Evolutionary conservation across 92 coral and sea anemone species (phyloP).

Genomic region (Porites rus): DNA sequence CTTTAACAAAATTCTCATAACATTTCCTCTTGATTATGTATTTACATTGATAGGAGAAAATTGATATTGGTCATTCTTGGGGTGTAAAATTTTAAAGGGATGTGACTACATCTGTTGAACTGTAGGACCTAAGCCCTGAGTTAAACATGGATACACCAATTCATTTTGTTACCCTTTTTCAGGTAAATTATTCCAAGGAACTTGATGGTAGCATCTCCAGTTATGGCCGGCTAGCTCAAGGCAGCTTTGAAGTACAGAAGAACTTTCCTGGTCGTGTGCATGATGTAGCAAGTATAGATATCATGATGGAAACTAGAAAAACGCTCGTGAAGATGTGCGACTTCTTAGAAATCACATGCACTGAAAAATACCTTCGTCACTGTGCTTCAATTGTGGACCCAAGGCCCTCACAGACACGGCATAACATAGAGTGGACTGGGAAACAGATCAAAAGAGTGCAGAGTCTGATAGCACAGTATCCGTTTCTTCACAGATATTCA

Average conservation of each 20-base stretch:
- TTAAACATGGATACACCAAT: too few species aligned
- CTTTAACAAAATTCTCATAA: too few species aligned
- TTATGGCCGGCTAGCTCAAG: constrained; percentile 7
- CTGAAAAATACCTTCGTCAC: constrained; percentile 45
- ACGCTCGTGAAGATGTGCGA: constrained; percentile 38
- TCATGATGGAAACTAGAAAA: constrained; percentile 30
- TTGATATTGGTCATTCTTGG: too few species aligned
- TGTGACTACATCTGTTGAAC: not conserved
- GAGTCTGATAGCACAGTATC: not conserved
- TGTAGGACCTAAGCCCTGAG: not conserved
- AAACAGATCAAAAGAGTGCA: constrained; percentile 17
- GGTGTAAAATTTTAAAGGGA: too few species aligned
- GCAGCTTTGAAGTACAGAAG: constrained; percentile 15
- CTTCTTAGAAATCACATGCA: constrained; percentile 50
- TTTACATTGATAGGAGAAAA: too few species aligned
- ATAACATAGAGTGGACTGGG: constrained; percentile 14
- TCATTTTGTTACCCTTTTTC: not conserved
- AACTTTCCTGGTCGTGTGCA: constrained; percentile 43
- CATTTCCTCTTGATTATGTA: too few species aligned
- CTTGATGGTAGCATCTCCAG: constrained; percentile 13
- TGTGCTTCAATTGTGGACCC: constrained; percentile 37
- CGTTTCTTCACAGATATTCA: constrained; percentile 26
- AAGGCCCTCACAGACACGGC: constrained; percentile 36
- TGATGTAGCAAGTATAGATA: constrained; percentile 41
- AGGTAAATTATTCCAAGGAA: constrained; percentile 11